Evolutionary conservation across 2,888 invertebrate species (phyloP), one percentile per base, ranked within the genome.

Genomic region (Agriopis marginaria): DNA sequence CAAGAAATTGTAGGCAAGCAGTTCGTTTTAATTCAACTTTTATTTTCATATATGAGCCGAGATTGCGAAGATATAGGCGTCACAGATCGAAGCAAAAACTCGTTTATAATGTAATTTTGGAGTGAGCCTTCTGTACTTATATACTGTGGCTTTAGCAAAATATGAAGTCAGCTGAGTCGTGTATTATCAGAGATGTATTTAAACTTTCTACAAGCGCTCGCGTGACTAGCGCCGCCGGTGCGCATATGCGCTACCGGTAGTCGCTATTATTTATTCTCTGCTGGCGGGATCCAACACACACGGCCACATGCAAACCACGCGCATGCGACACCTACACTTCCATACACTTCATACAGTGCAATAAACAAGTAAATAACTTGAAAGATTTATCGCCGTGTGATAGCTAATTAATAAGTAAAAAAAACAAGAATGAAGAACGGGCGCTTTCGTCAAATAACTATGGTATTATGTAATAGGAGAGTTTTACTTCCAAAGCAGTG

Each of bases 191-290:
- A 69, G 68, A 69, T 68, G 60, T 59, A 42, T 59, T 56, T 66
- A 70, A 62, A 79, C 78, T 82, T 81, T 81, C 80, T 79, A 78
- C 70, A 68, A 59, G 66, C 70, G 72, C 66, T 8, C 75, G 82
- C 81, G 80, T 82, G 81, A 77, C 77, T 72, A 61, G 67, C 70
- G 65, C 68, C 76, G 17, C 32, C 11, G 68, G 74, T 66, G 73
- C 63, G 54, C 51, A 54, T 12, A 40, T 39, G 51, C 60, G 44
- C 63, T 60, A 54, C 63, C 23, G 55, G 40, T 61, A 50, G 17
- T 17, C 8, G 17, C 56, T 56, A 23, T 44, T 44, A 23, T 3
- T 17, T 56, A 56, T 44, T 56, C 42, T 44, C 17, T 44, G 56
- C 9, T 10, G 72, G 73, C 70, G 64, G 70, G 53, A 62, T 75